These are phyloP conservation scores for Eucriotettix oculatus DNA, from an alignment of 2,888 invertebrate genomes.

Conservation along the genomic window DNA sequence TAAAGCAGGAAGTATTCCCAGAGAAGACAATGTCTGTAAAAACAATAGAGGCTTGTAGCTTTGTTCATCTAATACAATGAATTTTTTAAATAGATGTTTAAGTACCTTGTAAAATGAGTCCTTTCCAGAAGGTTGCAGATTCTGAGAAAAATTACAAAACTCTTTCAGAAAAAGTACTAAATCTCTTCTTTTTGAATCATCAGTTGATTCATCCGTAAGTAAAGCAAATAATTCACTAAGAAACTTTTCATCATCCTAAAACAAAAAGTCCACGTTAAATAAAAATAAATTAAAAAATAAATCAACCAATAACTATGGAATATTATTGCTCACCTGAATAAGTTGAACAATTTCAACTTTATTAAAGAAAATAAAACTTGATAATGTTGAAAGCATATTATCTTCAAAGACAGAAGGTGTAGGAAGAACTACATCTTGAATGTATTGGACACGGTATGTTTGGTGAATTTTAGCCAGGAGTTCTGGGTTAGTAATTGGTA, in stretches of 20 bases:
- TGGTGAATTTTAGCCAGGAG: conserved; percentile 97
- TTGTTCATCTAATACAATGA: not conserved
- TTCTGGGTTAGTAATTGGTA: conserved; percentile 90
- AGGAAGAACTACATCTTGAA: conserved; percentile 95
- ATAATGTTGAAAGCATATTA: conserved; percentile 91
- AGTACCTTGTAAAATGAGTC: conserved; percentile 85
- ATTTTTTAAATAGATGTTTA: not conserved
- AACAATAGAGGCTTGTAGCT: not conserved
- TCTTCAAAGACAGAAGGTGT: conserved; percentile 99
- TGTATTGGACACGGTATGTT: conserved; percentile 98
- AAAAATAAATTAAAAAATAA: not conserved
- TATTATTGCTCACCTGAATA: conserved; percentile 41
- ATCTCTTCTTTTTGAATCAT: conserved; percentile 74
- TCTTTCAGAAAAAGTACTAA: conserved; percentile 95
- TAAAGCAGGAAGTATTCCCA: conserved; percentile 76
- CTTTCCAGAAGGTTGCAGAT: conserved; percentile 90
- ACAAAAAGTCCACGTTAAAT: conserved; percentile 1
- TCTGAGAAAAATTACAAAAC: conserved; percentile 98
- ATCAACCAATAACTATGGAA: not conserved
- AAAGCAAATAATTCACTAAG: conserved; percentile 86
- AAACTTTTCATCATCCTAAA: conserved; percentile 92
- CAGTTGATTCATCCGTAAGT: conserved; percentile 76
- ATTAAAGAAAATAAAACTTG: conserved; percentile 99
- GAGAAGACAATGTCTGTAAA: conserved; percentile 54
- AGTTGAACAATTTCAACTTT: conserved; percentile 98